These are phyloP conservation scores for Dinocampus coccinellae DNA, from an alignment of 2,888 invertebrate species.

Conservation along the genomic window DNA sequence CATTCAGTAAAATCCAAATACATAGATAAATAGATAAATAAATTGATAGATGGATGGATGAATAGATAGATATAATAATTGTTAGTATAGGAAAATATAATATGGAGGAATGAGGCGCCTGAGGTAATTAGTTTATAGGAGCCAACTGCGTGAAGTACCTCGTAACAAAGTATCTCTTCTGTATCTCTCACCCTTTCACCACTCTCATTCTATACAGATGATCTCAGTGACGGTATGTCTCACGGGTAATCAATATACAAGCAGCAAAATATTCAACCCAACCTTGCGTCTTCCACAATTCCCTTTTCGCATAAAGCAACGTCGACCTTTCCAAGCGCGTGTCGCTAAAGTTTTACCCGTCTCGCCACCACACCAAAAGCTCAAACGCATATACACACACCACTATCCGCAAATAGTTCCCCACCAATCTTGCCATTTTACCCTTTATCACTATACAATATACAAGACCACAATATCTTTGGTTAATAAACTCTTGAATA, in stretches of 20 bases:
- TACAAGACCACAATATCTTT: constrained; percentile 38
- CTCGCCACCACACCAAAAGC: constrained; percentile 9
- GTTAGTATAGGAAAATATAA: constrained; percentile 28
- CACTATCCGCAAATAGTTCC: constrained; percentile 27
- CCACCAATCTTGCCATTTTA: constrained; percentile 4
- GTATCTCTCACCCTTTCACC: neutral
- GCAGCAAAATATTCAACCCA: constrained; percentile 45
- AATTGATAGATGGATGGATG: neutral
- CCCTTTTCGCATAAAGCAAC: neutral
- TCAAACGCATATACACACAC: neutral
- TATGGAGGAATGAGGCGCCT: constrained; percentile 52
- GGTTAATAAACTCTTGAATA: constrained; percentile 49
- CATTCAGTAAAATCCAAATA: neutral
- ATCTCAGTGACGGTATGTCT: constrained; percentile 38
- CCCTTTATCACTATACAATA: neutral
- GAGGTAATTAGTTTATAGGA: constrained; percentile 65
- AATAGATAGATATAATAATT: too few relatives aligned
- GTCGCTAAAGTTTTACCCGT: neutral
- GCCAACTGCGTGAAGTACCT: constrained; percentile 56
- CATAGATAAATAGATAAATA: neutral
- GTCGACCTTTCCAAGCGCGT: constrained; percentile 4
- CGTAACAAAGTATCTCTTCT: constrained; percentile 54
- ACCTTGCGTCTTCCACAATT: constrained; percentile 7
- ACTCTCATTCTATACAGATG: neutral
- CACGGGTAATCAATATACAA: constrained; percentile 64